Base-by-base conservation (phyloP, 2,113 vertebrate species). In the Nannospalax galili region DNA sequence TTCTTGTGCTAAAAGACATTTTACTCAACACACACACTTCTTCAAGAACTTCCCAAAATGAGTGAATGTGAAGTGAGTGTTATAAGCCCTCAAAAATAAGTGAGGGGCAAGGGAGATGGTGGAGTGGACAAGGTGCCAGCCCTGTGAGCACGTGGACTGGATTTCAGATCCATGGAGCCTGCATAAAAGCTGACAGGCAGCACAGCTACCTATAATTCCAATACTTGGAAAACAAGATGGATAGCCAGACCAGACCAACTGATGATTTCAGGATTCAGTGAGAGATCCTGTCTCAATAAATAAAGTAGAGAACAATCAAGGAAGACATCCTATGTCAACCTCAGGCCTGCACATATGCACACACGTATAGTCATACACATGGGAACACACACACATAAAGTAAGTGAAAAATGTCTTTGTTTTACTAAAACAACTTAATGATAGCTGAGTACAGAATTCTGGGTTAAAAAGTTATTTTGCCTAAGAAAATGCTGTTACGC, bases 381-480 rank as follows among this genome's bases (percentile, higher is more conserved):
- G n/a, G n/a, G n/a, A 20, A 62, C 3, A n/a, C 35, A 40, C 28
- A 64, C 0, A 16, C 37, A 82, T 60, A 81, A 10, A 81, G 40
- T 81, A 81, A 81, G 62, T 81, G 56, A 58, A 40, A 40, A 79
- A n/a, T n/a, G 37, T 40, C 20, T n/a, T n/a, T n/a, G n/a, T 11
- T 42, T 73, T 73, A n/a, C 0, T 4, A 42, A 40, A 73, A 73
- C 22, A 72, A 75, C 62, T 72, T 88, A 60, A 42, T 79, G 80
- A 84, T 60, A 70, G 16, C 24, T 94, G 52, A 32, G 60, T 96
- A 91, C 65, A 93, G 80, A 92, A 95, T 86, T 74, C 45, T 81
- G 58, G n/a, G 22, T 81, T 81, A 22, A 82, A 96, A 92, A 78
- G 3, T 73, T 79, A 62, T n/a, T 91, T 93, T 94, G 62, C 42